These are phyloP conservation scores for Tiphia femorata DNA, from an alignment of 2,888 invertebrate species.

Conservation along the genomic window DNA sequence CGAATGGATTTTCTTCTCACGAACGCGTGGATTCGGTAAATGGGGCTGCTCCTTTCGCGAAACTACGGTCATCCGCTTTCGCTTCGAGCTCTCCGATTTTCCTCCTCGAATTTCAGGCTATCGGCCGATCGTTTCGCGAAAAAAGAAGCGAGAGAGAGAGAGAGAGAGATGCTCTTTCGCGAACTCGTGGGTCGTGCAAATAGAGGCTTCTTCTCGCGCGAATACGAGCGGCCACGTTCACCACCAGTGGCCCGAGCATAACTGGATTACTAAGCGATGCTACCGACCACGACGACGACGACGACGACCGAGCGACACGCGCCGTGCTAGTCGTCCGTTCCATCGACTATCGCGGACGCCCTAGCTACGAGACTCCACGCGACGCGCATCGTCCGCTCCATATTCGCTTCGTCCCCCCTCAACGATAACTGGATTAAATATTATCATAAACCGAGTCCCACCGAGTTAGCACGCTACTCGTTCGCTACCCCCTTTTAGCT, in stretches of 20 bases:
- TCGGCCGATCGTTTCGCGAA: too few species aligned
- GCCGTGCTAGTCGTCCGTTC: too few species aligned
- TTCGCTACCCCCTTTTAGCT: not conserved
- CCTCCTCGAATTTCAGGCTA: too few species aligned
- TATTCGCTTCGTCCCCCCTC: constrained; percentile 16
- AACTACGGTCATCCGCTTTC: too few species aligned
- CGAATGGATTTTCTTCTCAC: too few species aligned
- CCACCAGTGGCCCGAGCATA: constrained; percentile 47
- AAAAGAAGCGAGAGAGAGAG: not conserved
- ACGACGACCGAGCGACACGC: too few species aligned
- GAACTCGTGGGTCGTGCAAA: too few species aligned
- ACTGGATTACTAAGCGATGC: constrained; percentile 55
- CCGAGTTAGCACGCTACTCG: constrained; percentile 11
- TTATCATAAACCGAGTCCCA: constrained; percentile 56
- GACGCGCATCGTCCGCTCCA: constrained; percentile 13
- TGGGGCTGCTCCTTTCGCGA: too few species aligned
- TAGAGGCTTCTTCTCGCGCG: not conserved
- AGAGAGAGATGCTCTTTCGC: not conserved
- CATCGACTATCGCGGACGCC: too few species aligned
- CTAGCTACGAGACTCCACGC: constrained; percentile 38
- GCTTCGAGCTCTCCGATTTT: too few species aligned
- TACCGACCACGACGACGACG: constrained; percentile 48
- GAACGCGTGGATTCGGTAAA: too few species aligned
- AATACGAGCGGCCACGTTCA: too few species aligned
- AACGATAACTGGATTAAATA: constrained; percentile 60